Base-by-base conservation (phyloP, 2,888 invertebrate species). In the Drosophila flavopinicola region DNA sequence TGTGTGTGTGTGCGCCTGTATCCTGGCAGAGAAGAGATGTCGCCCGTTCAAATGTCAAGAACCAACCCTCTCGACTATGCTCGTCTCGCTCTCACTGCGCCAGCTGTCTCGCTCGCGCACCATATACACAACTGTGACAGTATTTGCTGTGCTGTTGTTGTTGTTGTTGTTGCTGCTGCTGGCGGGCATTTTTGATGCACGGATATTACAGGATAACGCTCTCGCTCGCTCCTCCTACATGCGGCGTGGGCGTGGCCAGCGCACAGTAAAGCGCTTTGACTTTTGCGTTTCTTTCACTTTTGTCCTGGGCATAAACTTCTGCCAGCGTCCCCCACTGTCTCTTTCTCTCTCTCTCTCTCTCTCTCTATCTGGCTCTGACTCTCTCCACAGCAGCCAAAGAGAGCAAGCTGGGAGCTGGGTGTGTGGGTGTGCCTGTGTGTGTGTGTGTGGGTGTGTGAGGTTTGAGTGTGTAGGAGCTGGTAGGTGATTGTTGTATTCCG, bases 1-100 rank as follows among this genome's bases (percentile, higher is more conserved):
- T 20, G 11, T 64, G 30, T 37, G 20, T 54, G 38, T 53, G 45
- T 60, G 42, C 41, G 51, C 20, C 29, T 63, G 63, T 63, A 39
- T 60, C 29, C 60, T 59, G 64, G 72, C 69, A 69, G 51, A 66
- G 75, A 56, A 85, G 85, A 80, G 82, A 80, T 83, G 83, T 89
- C 88, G 85, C 79, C 76, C 89, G 88, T 89, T 89, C 89, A 88
- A 88, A 88, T 75, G 87, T 88, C 89, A 88, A 88, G 89, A 88
- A 87, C 89, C 89, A 88, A 88, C 87, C 78, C 77, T 70, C 72
- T 67, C 53, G 49, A 59, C 76, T 53, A 67, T 66, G 56, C 49
- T 80, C 41, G 68, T 64, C 70, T 49, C 60, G 45, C 59, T 73
- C 52, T 53, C 72, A 53, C 66, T 17, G 7, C 9, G 7, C 17